A percentile compares a stretch with the other conserved stretches of the same genome.
These are phyloP conservation scores for Apostichopus parvimensis DNA, from an alignment of 35 echinoderm and acorn worm species.

Conservation along the genomic window DNA sequence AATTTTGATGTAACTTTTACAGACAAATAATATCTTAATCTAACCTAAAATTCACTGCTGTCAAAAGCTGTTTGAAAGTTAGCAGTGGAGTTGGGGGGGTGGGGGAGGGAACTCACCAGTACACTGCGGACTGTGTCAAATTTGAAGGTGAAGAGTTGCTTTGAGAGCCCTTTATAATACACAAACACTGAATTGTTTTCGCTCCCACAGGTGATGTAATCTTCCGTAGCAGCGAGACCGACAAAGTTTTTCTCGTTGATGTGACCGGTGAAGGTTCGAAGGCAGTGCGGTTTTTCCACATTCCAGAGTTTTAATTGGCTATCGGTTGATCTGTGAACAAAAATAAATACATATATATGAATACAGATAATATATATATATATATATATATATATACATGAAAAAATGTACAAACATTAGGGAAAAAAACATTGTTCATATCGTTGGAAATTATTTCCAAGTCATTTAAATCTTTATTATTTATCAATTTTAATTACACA, in stretches of 20 bases:
- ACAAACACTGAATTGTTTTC: constrained; percentile 96
- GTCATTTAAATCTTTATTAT: no score
- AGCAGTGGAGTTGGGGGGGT: no score
- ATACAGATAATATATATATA: background rate
- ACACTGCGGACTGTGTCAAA: constrained; percentile 97
- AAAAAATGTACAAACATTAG: no score
- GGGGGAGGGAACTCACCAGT: constrained; percentile 51
- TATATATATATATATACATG: no score
- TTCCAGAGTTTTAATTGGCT: constrained; percentile 98
- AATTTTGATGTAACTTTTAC: no score
- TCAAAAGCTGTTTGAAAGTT: background rate
- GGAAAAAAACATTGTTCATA: no score
- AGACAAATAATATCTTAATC: no score
- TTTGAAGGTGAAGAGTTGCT: constrained; percentile 96
- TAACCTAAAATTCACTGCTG: background rate
- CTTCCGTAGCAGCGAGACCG: constrained; percentile 89
- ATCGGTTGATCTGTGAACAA: constrained; percentile 84
- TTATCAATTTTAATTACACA: no score
- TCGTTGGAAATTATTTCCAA: no score
- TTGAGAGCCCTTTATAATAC: constrained; percentile 96
- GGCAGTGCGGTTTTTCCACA: constrained; percentile 93
- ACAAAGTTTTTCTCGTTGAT: constrained; percentile 99
- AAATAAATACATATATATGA: background rate
- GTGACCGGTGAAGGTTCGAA: constrained; percentile 90
- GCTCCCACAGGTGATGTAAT: constrained; percentile 97